phyloP scores from a whole-genome alignment of 2,888 invertebrate species.

The Nephrotoma flavescens region DNA sequence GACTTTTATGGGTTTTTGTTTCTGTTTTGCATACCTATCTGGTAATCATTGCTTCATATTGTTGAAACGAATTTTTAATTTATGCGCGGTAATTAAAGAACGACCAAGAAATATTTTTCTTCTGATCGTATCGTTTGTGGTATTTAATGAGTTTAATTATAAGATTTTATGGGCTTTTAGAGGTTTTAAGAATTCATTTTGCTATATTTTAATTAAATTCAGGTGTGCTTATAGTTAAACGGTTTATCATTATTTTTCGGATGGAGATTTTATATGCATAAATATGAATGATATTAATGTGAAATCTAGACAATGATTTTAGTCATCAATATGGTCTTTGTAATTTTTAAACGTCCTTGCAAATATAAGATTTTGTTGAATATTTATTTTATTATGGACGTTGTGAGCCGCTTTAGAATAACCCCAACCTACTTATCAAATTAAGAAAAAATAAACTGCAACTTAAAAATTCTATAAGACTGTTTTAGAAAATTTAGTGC shows the following conservation, averaged over 20 bases:
- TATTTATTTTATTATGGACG: too few relatives aligned
- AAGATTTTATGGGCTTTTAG: neutral
- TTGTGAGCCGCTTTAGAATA: too few relatives aligned
- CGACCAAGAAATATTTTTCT: neutral
- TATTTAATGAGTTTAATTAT: neutral
- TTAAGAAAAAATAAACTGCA: too few relatives aligned
- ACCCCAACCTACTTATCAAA: too few relatives aligned
- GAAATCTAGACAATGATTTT: too few relatives aligned
- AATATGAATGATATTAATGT: too few relatives aligned
- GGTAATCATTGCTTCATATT: neutral
- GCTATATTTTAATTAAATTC: neutral
- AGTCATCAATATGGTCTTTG: too few relatives aligned
- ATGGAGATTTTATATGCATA: too few relatives aligned
- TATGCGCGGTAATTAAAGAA: neutral
- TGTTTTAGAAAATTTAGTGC: too few relatives aligned
- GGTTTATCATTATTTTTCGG: neutral
- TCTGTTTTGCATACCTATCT: neutral
- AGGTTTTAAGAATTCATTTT: neutral
- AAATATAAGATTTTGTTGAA: too few relatives aligned
- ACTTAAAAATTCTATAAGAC: too few relatives aligned
- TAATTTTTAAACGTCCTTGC: too few relatives aligned
- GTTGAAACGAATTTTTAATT: neutral
- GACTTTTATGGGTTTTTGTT: neutral
- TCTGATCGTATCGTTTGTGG: neutral
- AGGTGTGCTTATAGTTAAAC: neutral